Evolutionary conservation across 2,888 invertebrate genomes (phyloP).

Genomic region (Embidobia sp.): DNA sequence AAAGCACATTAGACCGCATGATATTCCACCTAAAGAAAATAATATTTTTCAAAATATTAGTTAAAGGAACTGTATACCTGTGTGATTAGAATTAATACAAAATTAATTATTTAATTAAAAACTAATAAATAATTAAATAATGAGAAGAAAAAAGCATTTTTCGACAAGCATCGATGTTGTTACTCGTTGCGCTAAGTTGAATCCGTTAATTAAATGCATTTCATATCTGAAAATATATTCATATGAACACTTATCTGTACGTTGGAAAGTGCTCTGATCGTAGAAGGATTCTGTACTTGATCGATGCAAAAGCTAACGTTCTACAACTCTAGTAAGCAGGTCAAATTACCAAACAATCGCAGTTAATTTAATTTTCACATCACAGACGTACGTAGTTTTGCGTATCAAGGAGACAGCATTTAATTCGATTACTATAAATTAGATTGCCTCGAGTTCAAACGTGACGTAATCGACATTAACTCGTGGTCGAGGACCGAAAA

Average conservation of each 20-base stretch:
- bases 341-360: conserved; percentile 39
- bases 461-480: conserved; percentile 28
- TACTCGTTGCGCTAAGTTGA: no score
- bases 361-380: conserved; percentile 21
- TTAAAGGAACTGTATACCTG: no score
- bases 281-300: conserved; percentile 20
- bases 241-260: not conserved
- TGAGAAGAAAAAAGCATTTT: no score
- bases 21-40: conserved; percentile 17
- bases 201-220: no score
- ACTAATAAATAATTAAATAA: no score
- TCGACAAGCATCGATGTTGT: no score
- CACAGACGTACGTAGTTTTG: conserved; percentile 11
- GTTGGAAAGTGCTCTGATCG: conserved; percentile 16
- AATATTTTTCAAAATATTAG: conserved; percentile 2
- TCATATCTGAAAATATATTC: no score
- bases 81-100: no score
- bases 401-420: conserved; percentile 40
- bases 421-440: conserved; percentile 13
- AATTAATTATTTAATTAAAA: no score
- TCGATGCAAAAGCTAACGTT: no score
- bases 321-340: conserved; percentile 22
- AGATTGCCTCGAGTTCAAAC: conserved; percentile 10
- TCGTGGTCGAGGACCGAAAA: not conserved
- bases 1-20: conserved; percentile 48